Evolutionary conservation across 2,888 invertebrate genomes (phyloP).

Genomic region (Spilarctia lutea): DNA sequence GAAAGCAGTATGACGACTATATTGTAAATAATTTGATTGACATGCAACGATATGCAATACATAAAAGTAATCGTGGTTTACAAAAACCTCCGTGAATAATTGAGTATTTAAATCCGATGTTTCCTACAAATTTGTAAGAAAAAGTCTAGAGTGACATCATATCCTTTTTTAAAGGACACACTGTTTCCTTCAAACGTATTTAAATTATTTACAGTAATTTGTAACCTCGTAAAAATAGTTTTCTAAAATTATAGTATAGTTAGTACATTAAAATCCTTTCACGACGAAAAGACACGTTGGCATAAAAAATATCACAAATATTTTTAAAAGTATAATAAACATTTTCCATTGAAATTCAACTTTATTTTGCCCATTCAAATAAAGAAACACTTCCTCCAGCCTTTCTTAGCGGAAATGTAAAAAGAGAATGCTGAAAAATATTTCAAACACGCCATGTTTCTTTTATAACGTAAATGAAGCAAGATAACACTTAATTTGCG

Average conservation of each 20-base stretch:
- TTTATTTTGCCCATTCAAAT: conserved; percentile 5
- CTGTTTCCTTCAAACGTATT: not conserved
- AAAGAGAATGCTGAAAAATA: conserved; percentile 26
- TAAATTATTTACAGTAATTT: not conserved
- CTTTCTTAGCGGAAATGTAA: conserved; percentile 19
- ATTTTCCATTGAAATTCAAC: not conserved
- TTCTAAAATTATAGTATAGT: not conserved
- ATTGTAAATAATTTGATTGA: not conserved
- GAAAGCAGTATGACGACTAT: too few species aligned
- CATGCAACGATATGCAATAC: not conserved
- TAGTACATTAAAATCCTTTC: not conserved
- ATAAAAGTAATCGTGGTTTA: too few species aligned
- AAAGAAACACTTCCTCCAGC: conserved; percentile 11
- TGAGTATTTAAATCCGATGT: not conserved
- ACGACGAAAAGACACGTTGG: not conserved
- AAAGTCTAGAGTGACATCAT: not conserved
- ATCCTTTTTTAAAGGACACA: too few species aligned
- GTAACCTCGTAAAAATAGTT: not conserved
- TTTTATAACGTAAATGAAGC: conserved; percentile 45
- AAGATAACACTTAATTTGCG: conserved; percentile 52
- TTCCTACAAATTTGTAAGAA: not conserved
- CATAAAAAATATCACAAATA: not conserved
- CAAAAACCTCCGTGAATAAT: not conserved
- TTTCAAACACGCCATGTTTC: conserved; percentile 45
- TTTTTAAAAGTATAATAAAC: not conserved